A percentile compares a stretch with the other conserved stretches of the same genome.
These are phyloP conservation scores for Mycteria americana DNA, from an alignment of 2,797 vertebrate genomes.

Conservation along the genomic window DNA sequence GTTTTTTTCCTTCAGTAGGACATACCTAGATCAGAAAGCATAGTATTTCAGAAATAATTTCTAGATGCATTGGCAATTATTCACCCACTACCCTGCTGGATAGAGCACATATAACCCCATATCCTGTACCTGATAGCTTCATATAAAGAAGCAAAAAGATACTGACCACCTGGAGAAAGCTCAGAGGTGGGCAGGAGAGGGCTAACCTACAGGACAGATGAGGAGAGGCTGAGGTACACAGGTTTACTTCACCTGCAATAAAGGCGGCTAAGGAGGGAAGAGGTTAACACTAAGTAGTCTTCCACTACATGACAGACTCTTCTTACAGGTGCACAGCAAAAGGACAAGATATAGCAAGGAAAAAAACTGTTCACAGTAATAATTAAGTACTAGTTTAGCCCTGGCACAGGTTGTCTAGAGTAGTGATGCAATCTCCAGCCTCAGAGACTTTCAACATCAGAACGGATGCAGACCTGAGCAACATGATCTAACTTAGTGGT, in stretches of 20 bases:
- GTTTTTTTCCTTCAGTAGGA: slow-evolving; percentile 96
- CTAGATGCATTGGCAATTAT: neutral
- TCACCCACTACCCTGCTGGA: neutral
- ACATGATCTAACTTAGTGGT: neutral
- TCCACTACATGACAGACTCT: neutral
- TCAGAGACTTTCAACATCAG: neutral
- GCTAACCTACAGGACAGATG: neutral
- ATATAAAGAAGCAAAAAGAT: neutral
- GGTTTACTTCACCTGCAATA: neutral
- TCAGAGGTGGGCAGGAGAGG: neutral
- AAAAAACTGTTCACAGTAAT: neutral
- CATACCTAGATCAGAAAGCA: slow-evolving; percentile 83
- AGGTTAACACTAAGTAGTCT: neutral
- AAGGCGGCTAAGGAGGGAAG: neutral
- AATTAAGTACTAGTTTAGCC: neutral
- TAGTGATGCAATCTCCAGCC: neutral
- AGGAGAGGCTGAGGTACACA: neutral
- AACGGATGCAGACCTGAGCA: neutral
- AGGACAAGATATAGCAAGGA: neutral
- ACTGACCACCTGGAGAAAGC: neutral
- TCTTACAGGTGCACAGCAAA: neutral
- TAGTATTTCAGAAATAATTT: neutral
- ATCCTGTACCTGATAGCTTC: neutral
- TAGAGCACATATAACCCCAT: neutral
- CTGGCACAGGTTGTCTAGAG: neutral